These are phyloP conservation scores for Hecatera dysodea DNA, from an alignment of 2,888 invertebrate species.

Conservation along the genomic window DNA sequence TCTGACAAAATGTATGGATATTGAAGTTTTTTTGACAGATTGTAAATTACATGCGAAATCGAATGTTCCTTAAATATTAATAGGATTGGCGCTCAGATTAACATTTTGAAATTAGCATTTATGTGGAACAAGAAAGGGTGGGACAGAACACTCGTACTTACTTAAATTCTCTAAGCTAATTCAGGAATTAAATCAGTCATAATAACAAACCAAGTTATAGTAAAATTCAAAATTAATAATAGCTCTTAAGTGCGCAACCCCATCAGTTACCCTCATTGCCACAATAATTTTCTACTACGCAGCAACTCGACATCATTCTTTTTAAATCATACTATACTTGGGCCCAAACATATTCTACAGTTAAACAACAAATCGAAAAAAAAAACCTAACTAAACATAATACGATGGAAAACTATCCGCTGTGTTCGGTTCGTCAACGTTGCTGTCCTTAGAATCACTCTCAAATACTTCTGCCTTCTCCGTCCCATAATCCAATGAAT, in stretches of 20 bases:
- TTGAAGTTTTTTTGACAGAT: too few species aligned
- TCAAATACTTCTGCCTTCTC: conserved; percentile 73
- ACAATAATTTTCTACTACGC: not conserved
- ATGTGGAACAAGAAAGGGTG: not conserved
- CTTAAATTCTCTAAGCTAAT: not conserved
- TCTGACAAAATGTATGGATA: too few species aligned
- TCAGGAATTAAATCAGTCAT: not conserved
- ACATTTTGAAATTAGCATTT: not conserved
- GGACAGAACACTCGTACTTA: not conserved
- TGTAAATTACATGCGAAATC: too few species aligned
- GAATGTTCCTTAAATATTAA: too few species aligned
- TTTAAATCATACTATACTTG: not conserved
- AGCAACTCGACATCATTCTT: not conserved
- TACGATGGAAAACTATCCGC: conserved; percentile 73
- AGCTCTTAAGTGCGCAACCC: not conserved
- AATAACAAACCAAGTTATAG: not conserved
- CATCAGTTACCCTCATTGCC: too few species aligned
- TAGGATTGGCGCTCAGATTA: too few species aligned
- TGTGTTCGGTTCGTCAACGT: conserved; percentile 62
- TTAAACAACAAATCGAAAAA: conserved; percentile 38
- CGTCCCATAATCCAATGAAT: conserved; percentile 81
- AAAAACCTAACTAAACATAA: conserved; percentile 57
- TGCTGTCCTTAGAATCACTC: conserved; percentile 71
- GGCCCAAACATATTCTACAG: conserved; percentile 35
- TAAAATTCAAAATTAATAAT: not conserved